Conservation (phyloP, 2,888 invertebrate species). For the Drosophila infuscata region DNA sequence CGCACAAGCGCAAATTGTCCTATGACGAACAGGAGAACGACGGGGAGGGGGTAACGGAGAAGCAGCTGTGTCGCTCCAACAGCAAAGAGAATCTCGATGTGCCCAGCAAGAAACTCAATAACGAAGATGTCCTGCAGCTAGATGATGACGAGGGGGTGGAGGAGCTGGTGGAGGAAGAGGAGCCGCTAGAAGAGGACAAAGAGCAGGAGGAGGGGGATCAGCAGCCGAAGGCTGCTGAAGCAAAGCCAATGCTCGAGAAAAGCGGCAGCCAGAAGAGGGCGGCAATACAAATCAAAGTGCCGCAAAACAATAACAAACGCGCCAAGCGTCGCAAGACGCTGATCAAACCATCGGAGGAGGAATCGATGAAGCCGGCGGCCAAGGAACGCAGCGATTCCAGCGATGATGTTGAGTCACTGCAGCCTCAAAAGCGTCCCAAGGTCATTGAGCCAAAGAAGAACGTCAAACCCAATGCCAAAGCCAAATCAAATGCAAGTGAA, state of each 20-base stretch:
- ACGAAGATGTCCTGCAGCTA: conserved; percentile 46
- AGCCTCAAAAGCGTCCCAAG: conserved; percentile 77
- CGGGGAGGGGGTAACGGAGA: not conserved
- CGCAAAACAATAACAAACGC: conserved; percentile 69
- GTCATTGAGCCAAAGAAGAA: conserved; percentile 17
- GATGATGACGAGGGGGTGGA: conserved; percentile 7
- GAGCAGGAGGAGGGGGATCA: not conserved
- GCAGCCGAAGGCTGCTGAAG: too few species aligned
- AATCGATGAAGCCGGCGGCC: conserved; percentile 1
- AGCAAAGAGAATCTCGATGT: conserved; percentile 63
- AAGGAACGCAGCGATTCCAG: conserved; percentile 61
- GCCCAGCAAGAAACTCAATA: conserved; percentile 54
- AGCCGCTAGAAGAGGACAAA: not conserved
- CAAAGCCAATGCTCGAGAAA: conserved; percentile 3
- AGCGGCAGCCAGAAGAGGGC: not conserved
- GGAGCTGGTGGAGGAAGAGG: not conserved
- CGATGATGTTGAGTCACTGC: conserved; percentile 72
- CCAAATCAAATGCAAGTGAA: not conserved
- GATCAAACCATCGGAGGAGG: conserved; percentile 9
- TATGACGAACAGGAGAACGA: conserved; percentile 33
- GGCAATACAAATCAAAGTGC: conserved; percentile 79
- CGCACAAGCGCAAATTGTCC: conserved; percentile 82
- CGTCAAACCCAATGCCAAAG: not conserved
- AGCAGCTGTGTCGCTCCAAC: conserved; percentile 46
- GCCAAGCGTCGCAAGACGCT: conserved; percentile 71